Evolutionary conservation across 2,888 invertebrate genomes (phyloP), one percentile per base, ranked within the genome.

Genomic region (Holacanthella duospinosa): DNA sequence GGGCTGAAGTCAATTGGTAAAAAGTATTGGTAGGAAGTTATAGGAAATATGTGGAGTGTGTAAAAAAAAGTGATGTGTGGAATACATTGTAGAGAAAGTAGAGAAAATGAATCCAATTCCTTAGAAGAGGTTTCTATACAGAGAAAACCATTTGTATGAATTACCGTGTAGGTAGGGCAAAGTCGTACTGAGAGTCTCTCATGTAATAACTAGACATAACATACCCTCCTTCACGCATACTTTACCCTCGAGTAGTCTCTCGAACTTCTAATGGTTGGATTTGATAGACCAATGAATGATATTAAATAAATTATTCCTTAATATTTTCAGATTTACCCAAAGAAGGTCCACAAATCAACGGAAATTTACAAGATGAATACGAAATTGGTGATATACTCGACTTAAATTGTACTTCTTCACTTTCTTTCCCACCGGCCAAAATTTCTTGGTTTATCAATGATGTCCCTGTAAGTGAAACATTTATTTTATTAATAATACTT

Each of bases 361-460:
- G 87, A 48, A 85, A 86, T 70, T 12, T 66, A 19, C 84, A 85
- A 75, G 81, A 82, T 76, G 84, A 85, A 74, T 87, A 87, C 75
- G 84, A 86, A 78, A 84, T 84, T 76, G 87, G 87, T 44, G 87
- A 87, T 75, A 83, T 82, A 67, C 80, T 88, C 74, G 85, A 84
- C 76, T 78, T 88, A 69, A 88, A 88, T 77, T 88, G 88, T 77
- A 86, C 87, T 44, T 87, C 87, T 53, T 86, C 86, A 54, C 83
- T 85, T 75, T 87, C 87, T 65, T 85, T 85, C 77, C 88, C 88
- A 29, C 86, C 86, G 25, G 86, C 87, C 26, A 80, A 84, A 68
- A 81, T 88, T 28, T 85, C 85, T 75, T 88, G 87, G 87, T 86
- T 85, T 77, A 86, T 88, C 75, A 87, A 88, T 75, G 87, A 87